A percentile compares a stretch with the other conserved stretches of the same genome.
Conservation (phyloP, 2,888 invertebrate species). For the Orthonychiurus folsomi region DNA sequence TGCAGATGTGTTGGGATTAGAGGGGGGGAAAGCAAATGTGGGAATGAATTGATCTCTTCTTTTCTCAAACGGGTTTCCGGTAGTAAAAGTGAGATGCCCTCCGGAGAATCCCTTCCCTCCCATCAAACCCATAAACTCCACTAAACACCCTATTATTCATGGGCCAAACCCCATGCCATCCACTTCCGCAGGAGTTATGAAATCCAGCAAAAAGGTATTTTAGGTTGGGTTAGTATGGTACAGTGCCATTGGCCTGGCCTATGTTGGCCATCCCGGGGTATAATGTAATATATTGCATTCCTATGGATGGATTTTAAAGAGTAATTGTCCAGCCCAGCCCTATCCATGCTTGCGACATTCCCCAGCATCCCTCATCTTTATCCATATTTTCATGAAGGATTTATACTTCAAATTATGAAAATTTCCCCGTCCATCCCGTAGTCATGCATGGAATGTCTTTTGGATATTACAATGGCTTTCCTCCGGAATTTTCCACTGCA, state of each 20-base stretch:
- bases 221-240: background rate
- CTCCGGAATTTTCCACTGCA: too few relatives aligned
- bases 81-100: too few relatives aligned
- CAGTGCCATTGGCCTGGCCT: too few relatives aligned
- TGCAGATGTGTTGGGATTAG: background rate
- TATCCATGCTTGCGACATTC: background rate
- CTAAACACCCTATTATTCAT: background rate
- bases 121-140: background rate
- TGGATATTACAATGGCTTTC: too few relatives aligned
- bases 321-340: background rate
- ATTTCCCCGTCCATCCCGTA: too few relatives aligned
- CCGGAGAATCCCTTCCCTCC: too few relatives aligned
- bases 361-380: background rate
- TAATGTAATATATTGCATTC: background rate
- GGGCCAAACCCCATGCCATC: too few relatives aligned
- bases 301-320: background rate
- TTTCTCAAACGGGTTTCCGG: background rate
- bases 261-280: too few relatives aligned
- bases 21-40: background rate
- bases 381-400: background rate
- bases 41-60: slow-evolving; percentile 1
- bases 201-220: too few relatives aligned
- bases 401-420: background rate
- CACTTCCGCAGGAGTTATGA: background rate
- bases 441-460: too few relatives aligned